Evolutionary conservation across 2,797 vertebrate species (phyloP), one percentile per base, ranked within the genome.

Genomic region (Oryzias dopingdopingensis): DNA sequence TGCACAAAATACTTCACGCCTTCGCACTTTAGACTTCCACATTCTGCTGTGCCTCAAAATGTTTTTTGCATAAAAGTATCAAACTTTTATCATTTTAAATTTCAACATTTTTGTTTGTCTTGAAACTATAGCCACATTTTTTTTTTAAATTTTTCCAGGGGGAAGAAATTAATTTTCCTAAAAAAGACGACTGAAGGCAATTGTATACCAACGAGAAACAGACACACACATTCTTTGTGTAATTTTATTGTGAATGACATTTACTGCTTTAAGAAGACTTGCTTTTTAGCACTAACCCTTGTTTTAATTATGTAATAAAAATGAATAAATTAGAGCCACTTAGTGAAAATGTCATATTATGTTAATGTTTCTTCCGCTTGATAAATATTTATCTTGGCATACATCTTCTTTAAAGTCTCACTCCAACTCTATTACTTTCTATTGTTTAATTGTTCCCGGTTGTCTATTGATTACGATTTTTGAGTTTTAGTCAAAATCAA

Each of bases 101-200:
- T 63, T 62, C 60, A 60, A 76, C 62, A 71, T 68, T 52, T 40
- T 26, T 20, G 43, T 52, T 77, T 23, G 64, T 56, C 50, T 77
- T 78, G n/a, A 73, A 65, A 2, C 67, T 18, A 49, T 56, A 56
- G 40, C 68, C 70, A 8, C 4, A n/a, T 55, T 48, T 65, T 70
- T 70, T 84, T 32, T 84, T 75, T 83, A 18, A 18, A 18, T 18
- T 76, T 74, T 71, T 65, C 59, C 66, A 22, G 40, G 53, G 52
- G 37, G 68, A 46, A 59, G 52, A 72, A 76, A 82, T 76, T 76
- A 76, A 82, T 76, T 76, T 59, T 70, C 72, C 82, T 83, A 66
- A 70, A 26, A 70, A 77, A 81, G 18, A 72, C 43, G 47, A 22
- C 49, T 24, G 29, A 53, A 61, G 17, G 46, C 65, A 74, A 82